Evolutionary conservation across 1,140 invertebrate genomes (phyloP).

Genomic region (Rhagoletis zephyria): DNA sequence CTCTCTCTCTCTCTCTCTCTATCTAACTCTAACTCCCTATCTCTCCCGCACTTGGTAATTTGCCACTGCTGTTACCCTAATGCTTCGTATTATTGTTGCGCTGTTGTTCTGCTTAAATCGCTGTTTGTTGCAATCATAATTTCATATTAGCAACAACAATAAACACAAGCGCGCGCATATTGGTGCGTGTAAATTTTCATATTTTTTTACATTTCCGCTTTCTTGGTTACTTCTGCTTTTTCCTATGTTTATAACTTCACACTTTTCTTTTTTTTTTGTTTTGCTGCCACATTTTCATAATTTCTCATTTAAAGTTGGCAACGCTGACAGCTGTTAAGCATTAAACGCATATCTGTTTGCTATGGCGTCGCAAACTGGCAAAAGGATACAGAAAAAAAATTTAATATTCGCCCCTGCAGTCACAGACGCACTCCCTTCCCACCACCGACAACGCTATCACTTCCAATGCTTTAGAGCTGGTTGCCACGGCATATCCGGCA

Average conservation of each 20-base stretch:
- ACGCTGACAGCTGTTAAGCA: not conserved
- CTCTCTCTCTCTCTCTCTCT: too few species aligned
- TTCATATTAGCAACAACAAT: conserved; percentile 24
- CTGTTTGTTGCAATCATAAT: conserved; percentile 31
- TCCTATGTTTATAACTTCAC: not conserved
- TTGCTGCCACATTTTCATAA: conserved; percentile 39
- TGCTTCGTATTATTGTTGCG: not conserved
- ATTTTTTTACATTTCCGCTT: not conserved
- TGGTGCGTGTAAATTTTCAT: too few species aligned
- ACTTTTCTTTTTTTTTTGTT: not conserved
- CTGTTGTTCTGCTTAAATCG: not conserved
- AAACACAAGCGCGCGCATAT: too few species aligned
- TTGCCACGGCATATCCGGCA: conserved; percentile 11
- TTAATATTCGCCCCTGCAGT: too few species aligned
- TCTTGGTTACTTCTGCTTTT: not conserved
- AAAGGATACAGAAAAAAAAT: too few species aligned
- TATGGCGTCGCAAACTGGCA: not conserved
- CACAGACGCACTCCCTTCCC: too few species aligned
- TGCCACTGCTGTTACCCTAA: conserved; percentile 7
- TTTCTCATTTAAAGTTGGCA: conserved; percentile 33
- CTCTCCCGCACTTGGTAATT: not conserved
- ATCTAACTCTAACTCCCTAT: too few species aligned
- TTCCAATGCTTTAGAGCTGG: too few species aligned
- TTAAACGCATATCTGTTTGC: conserved; percentile 14
- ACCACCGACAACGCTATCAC: too few species aligned